A percentile compares a stretch with the other conserved stretches of the same genome.
Evolutionary conservation across 2,113 vertebrate species (phyloP).

Genomic region (Rhinolophus ferrumequinum): DNA sequence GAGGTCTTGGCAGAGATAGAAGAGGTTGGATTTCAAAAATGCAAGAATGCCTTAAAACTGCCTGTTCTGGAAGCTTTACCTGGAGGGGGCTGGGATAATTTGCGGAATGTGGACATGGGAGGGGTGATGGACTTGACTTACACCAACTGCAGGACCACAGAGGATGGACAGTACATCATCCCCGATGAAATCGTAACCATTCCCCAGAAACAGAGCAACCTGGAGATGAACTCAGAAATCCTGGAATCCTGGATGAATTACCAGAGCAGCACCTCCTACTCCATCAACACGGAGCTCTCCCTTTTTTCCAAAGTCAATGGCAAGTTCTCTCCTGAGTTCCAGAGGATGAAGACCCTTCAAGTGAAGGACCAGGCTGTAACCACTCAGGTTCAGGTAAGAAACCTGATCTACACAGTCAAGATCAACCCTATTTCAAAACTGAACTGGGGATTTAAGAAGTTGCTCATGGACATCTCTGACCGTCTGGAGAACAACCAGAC

Average conservation of each 20-base stretch:
- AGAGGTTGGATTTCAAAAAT: constrained; percentile 80
- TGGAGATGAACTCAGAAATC: constrained; percentile 93
- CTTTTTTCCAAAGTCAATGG: constrained; percentile 87
- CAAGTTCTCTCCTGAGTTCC: constrained; percentile 90
- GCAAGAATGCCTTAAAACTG: constrained; percentile 82
- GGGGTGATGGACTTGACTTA: constrained; percentile 91
- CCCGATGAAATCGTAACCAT: constrained; percentile 93
- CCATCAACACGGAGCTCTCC: constrained; percentile 90
- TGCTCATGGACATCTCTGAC: constrained; percentile 88
- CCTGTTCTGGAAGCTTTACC: constrained; percentile 92
- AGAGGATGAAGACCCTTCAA: constrained; percentile 91
- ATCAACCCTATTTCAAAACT: constrained; percentile 86
- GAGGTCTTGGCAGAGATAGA: not conserved
- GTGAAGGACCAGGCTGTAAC: constrained; percentile 88
- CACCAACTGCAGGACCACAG: constrained; percentile 90
- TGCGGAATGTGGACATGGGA: constrained; percentile 93
- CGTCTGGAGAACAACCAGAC: constrained; percentile 95
- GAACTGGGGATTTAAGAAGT: constrained; percentile 86
- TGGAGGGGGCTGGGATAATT: constrained; percentile 96
- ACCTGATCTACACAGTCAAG: constrained; percentile 92
- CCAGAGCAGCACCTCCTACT: constrained; percentile 87
- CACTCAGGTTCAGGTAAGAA: constrained; percentile 91
- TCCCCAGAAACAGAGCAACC: constrained; percentile 89
- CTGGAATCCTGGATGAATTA: constrained; percentile 92
- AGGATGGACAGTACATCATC: constrained; percentile 92